Evolutionary conservation across 1,140 invertebrate genomes (phyloP).

Genomic region (Trypoxylus dichotomus): DNA sequence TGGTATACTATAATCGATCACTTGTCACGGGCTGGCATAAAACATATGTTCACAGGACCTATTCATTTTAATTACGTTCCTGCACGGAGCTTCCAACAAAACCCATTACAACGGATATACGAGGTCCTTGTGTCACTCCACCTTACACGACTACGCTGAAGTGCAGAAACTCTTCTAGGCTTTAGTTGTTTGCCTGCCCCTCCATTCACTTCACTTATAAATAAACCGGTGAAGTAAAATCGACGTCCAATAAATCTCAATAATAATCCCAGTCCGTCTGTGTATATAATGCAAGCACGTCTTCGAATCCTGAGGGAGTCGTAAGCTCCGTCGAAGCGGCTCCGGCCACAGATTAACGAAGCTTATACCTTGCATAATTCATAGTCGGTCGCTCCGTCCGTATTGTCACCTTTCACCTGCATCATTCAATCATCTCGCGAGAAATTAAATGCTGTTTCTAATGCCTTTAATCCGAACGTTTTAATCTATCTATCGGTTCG

Average conservation of each 20-base stretch:
- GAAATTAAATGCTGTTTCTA: conserved; percentile 29
- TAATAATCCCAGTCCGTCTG: conserved; percentile 21
- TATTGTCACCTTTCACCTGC: conserved; percentile 42
- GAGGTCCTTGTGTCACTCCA: conserved; percentile 4
- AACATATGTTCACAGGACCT: background rate
- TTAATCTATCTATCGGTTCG: background rate
- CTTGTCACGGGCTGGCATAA: background rate
- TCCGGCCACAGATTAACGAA: conserved; percentile 37
- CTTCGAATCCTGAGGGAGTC: conserved; percentile 14
- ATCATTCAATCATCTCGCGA: conserved; percentile 39
- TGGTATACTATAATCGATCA: conserved; percentile 12
- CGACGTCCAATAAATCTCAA: conserved; percentile 25
- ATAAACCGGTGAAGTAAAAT: conserved; percentile 17
- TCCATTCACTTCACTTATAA: conserved; percentile 18
- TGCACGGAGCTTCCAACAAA: background rate
- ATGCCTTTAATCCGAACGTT: conserved; percentile 27
- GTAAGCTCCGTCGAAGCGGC: background rate
- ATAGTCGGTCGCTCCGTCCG: conserved; percentile 31
- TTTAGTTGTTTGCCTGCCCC: background rate
- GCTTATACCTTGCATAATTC: conserved; percentile 43
- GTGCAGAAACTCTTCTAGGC: background rate
- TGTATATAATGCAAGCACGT: conserved; percentile 15
- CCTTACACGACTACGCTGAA: background rate
- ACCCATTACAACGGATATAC: conserved; percentile 3
- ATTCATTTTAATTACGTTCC: conserved; percentile 9